These are phyloP conservation scores for Troides oblongomaculatus DNA, from an alignment of 2,888 invertebrate species.

Conservation along the genomic window DNA sequence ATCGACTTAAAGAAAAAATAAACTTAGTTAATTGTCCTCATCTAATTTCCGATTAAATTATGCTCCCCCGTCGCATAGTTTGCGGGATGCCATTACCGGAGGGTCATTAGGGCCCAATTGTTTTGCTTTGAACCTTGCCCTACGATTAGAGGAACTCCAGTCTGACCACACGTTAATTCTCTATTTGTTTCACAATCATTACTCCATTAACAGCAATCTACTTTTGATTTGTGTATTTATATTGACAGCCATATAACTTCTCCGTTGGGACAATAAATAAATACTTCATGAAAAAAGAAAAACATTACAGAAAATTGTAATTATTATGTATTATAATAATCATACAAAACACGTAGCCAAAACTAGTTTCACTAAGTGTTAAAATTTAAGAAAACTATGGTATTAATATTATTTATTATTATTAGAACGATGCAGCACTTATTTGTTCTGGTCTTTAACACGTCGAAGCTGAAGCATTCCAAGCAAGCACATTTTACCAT, in stretches of 20 bases:
- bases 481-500: too few relatives aligned
- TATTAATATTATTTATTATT: not conserved
- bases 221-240: slow-evolving; percentile 30
- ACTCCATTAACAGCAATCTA: slow-evolving; percentile 41
- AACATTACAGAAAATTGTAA: not conserved
- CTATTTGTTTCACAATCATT: slow-evolving; percentile 64
- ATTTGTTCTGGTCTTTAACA: too few relatives aligned
- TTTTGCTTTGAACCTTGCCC: slow-evolving; percentile 53
- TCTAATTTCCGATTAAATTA: slow-evolving; percentile 28
- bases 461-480: too few relatives aligned
- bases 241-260: not conserved
- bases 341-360: not conserved
- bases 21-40: slow-evolving; percentile 25
- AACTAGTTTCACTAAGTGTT: not conserved
- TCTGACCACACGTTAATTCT: slow-evolving; percentile 72
- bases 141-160: slow-evolving; percentile 41
- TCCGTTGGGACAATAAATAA: too few relatives aligned
- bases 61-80: slow-evolving; percentile 34
- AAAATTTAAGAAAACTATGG: too few relatives aligned
- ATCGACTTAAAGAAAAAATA: slow-evolving; percentile 14
- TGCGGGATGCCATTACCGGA: slow-evolving; percentile 35
- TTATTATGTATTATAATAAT: not conserved
- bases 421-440: not conserved
- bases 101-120: slow-evolving; percentile 68
- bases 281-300: too few relatives aligned